Percentiles rank a stretch among this genome's conserved stretches.
Conservation (phyloP, 2,113 vertebrate species). For the Oreochromis niloticus region DNA sequence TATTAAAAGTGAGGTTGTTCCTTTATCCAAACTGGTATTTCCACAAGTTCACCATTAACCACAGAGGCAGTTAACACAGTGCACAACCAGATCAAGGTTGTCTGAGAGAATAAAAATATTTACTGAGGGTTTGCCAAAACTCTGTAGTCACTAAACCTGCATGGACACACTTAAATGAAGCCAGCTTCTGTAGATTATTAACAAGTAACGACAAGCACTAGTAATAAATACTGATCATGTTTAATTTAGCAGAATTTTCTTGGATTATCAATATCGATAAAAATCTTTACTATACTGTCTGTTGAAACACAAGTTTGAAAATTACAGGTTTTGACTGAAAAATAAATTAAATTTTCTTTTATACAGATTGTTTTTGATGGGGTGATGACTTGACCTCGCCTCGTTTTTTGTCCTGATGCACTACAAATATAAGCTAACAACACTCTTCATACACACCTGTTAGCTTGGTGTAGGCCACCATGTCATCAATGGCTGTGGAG, state of each 20-base stretch:
- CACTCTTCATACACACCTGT: conserved; percentile 74
- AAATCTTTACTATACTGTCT: accelerated
- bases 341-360: not conserved
- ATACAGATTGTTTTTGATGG: not conserved
- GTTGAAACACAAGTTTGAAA: not conserved
- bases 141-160: not conserved
- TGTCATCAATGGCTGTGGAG: conserved; percentile 80
- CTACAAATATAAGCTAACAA: not conserved
- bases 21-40: not conserved
- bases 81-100: not conserved
- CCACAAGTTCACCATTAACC: not conserved
- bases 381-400: not conserved
- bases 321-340: not conserved
- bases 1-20: not conserved
- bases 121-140: not conserved
- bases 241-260: not conserved
- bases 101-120: not conserved
- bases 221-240: not conserved
- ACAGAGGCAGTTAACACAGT: not conserved
- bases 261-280: not conserved
- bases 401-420: not conserved
- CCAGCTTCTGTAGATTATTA: not conserved
- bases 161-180: not conserved
- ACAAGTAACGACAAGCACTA: not conserved
- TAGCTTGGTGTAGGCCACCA: conserved; percentile 77